Percentiles rank a stretch among this genome's conserved stretches.
phyloP scores from a whole-genome alignment of 2,888 invertebrate species.

The Tipula helvola region DNA sequence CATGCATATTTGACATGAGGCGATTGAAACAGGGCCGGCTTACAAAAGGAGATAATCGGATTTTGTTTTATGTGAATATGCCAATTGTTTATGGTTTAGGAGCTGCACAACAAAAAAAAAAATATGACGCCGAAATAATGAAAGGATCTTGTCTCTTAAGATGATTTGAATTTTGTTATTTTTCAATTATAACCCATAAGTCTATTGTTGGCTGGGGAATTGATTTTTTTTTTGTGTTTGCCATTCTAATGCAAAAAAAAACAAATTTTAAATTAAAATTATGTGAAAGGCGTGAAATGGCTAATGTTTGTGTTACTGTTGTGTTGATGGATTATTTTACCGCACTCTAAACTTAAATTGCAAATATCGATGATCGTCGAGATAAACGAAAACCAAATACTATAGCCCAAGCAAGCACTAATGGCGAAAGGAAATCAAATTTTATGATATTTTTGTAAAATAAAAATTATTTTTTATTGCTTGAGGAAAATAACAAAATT shows the following conservation, averaged over 20 bases:
- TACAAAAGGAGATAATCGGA: background rate
- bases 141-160: background rate
- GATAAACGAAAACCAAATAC: background rate
- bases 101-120: background rate
- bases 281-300: background rate
- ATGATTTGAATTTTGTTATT: background rate
- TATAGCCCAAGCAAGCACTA: background rate
- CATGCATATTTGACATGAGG: background rate
- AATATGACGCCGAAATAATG: background rate
- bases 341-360: background rate
- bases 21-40: background rate
- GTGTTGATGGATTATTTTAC: too few relatives aligned
- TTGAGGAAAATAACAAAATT: background rate
- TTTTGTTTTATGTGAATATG: background rate
- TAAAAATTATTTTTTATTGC: background rate
- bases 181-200: background rate
- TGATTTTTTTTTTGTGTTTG: background rate
- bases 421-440: background rate
- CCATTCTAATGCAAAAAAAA: background rate
- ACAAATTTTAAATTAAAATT: background rate
- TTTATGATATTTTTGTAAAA: background rate
- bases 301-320: background rate
- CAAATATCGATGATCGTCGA: too few relatives aligned
- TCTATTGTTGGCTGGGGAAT: background rate
- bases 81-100: background rate